Base-by-base conservation (phyloP, 1,140 invertebrate species). In the Drosophila ogumai region DNA sequence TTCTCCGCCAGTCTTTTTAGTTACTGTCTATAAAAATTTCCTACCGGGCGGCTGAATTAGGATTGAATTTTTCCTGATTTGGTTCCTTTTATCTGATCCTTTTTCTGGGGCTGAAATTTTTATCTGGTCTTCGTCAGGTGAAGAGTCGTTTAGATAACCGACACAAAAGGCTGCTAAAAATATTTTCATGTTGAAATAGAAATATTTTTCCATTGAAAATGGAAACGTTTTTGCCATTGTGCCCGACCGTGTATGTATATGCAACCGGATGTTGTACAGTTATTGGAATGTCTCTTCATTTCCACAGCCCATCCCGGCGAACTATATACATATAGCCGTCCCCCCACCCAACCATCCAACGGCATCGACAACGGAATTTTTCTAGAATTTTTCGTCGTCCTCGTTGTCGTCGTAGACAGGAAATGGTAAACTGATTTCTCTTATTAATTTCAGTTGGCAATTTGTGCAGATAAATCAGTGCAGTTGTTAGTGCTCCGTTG, bases 171-270 rank as follows among this genome's bases (percentile, higher is more conserved):
- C 79, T 69, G 79, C 64, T 73, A 76, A 87, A 76, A 76, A 88
- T 87, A 87, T 87, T 87, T 87, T 87, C 68, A 82, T 88, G 84
- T 80, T 79, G 49, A 80, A 82, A 88, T 88, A 87, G 80, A 87
- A 87, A 82, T 87, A 87, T 87, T 88, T 82, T 40, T 19, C 75
- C 63, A 87, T 87, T 82, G 82, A 87, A 88, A 80, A 88, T 82
- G 84, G 57, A 87, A 88, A 77, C 84, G 82, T 82, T 87, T 88
- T 74, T 74, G 47, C 80, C 61, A 87, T 87, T 87, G 84, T 87
- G 79, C 73, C 58, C 22, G 38, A n/a, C 19, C 43, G 36, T 73
- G n/a, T 52, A n/a, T 73, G 55, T 73, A 12, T 74, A 58, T 72
- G 71, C 63, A 64, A 44, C 67, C 84, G 84, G 84, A 87, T 87